phyloP scores from a whole-genome alignment of 2,888 invertebrate species.

The Pachydiplax longipennis region DNA sequence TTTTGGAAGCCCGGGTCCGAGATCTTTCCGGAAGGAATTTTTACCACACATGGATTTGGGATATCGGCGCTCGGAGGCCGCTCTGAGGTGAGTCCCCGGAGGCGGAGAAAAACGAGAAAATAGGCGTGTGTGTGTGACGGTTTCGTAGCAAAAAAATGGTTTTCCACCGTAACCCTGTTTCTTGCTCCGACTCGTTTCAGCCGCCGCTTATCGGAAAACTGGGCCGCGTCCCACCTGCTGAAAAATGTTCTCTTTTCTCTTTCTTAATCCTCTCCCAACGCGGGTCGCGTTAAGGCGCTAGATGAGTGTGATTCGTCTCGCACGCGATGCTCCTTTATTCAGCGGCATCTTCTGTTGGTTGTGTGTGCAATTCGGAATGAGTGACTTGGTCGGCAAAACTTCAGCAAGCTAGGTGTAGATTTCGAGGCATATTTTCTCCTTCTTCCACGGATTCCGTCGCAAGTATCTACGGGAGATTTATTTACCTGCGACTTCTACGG shows the following conservation, averaged over 20 bases:
- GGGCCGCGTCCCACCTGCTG: slow-evolving; percentile 28
- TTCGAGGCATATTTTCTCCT: too few relatives aligned
- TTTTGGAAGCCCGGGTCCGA: too few relatives aligned
- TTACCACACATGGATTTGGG: slow-evolving; percentile 32
- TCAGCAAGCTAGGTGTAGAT: too few relatives aligned
- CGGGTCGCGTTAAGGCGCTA: neutral
- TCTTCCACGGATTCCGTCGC: too few relatives aligned
- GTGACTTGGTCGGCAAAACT: too few relatives aligned
- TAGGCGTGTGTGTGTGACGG: neutral
- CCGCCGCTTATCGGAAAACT: slow-evolving; percentile 5
- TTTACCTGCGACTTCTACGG: too few relatives aligned
- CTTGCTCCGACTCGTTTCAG: neutral
- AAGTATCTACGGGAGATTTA: neutral
- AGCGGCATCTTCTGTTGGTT: too few relatives aligned
- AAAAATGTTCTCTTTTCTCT: neutral
- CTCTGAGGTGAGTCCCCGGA: slow-evolving; percentile 11
- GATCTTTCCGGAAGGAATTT: neutral
- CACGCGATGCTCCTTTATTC: too few relatives aligned
- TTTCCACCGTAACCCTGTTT: neutral
- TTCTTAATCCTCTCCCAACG: neutral
- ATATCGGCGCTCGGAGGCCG: slow-evolving; percentile 37
- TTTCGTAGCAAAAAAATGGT: too few relatives aligned
- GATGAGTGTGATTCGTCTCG: too few relatives aligned
- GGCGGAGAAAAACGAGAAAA: too few relatives aligned
- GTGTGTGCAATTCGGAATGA: too few relatives aligned